Percentiles rank a stretch among this genome's conserved stretches.
Conservation (phyloP, 2,888 invertebrate genomes). For the Zaprionus bogoriensis region DNA sequence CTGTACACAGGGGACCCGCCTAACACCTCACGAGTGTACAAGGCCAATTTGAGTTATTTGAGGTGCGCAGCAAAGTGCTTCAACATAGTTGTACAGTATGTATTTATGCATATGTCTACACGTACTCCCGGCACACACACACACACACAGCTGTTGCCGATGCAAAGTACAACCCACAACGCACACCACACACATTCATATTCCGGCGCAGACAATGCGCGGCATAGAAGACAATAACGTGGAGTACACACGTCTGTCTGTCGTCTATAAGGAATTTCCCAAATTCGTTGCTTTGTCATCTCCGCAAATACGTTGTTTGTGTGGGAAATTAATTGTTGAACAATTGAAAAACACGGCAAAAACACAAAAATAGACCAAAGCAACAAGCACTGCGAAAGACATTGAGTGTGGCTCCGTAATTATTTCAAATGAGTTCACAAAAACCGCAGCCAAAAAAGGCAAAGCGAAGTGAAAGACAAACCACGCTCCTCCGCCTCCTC, state of each 20-base stretch:
- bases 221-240: constrained; percentile 27
- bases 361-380: constrained; percentile 6
- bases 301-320: constrained; percentile 40
- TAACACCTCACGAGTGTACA: constrained; percentile 6
- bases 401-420: constrained; percentile 47
- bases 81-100: constrained; percentile 22
- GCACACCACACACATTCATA: constrained; percentile 18
- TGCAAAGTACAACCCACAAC: constrained; percentile 32
- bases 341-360: constrained; percentile 18
- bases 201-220: constrained; percentile 17
- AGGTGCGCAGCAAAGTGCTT: constrained; percentile 26
- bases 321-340: constrained; percentile 72
- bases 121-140: constrained; percentile 23
- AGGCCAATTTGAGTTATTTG: constrained; percentile 24
- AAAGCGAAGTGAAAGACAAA: constrained; percentile 16
- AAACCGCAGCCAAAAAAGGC: constrained; percentile 26
- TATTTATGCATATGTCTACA: constrained; percentile 6
- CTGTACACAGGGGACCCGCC: neutral
- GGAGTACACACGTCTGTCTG: constrained; percentile 1
- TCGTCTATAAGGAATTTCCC: constrained; percentile 67
- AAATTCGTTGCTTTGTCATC: constrained; percentile 60
- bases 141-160: constrained; percentile 6
- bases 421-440: constrained; percentile 69
- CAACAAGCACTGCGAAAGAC: constrained; percentile 24
- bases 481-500: no score